These are phyloP conservation scores for Steromphala cineraria DNA, from an alignment of 2,888 invertebrate genomes.

Conservation along the genomic window DNA sequence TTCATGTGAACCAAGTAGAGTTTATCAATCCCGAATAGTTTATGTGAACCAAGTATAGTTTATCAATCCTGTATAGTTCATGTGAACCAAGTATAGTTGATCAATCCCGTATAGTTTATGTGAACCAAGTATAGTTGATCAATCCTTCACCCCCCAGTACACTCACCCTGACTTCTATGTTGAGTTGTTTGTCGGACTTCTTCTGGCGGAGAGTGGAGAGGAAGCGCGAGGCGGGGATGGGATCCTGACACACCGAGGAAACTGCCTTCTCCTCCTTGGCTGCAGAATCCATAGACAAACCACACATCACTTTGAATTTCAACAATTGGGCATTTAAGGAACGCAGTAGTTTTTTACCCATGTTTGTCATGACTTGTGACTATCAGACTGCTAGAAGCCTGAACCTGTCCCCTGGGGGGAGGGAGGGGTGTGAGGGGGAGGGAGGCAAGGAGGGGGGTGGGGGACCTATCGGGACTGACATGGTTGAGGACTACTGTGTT, in stretches of 20 bases:
- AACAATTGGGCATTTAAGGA: slow-evolving; percentile 45
- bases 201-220: slow-evolving; percentile 55
- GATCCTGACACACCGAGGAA: slow-evolving; percentile 56
- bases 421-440: no score
- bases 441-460: no score
- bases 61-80: no score
- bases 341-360: slow-evolving; percentile 51
- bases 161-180: slow-evolving; percentile 66
- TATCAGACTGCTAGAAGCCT: not conserved
- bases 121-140: no score
- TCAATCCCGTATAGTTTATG: no score
- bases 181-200: slow-evolving; percentile 58
- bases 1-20: no score
- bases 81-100: no score
- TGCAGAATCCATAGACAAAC: slow-evolving; percentile 54
- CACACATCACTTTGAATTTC: slow-evolving; percentile 52
- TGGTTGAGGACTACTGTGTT: no score
- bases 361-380: slow-evolving; percentile 23
- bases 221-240: slow-evolving; percentile 59
- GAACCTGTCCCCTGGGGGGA: no score
- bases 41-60: no score
- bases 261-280: slow-evolving; percentile 65
- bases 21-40: no score
- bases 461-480: no score
- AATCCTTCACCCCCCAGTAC: not conserved